A percentile compares a stretch with the other conserved stretches of the same genome.
These are phyloP conservation scores for Semibalanus balanoides DNA, from an alignment of 1,140 invertebrate genomes.

Conservation along the genomic window DNA sequence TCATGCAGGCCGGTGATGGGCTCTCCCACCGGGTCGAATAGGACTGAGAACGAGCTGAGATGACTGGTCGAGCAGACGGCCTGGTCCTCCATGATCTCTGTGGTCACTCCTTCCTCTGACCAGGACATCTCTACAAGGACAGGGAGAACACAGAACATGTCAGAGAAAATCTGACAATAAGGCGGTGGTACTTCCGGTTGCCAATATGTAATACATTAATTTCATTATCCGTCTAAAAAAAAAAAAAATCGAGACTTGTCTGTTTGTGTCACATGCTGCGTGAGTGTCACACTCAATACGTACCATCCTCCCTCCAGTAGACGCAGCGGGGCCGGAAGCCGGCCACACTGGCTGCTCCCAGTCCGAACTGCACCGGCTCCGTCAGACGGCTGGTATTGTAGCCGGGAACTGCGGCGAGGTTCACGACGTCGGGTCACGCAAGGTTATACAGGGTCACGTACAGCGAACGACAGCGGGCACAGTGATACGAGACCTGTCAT, in stretches of 20 bases:
- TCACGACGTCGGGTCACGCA: no score
- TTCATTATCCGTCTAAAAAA: no score
- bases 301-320: constrained; percentile 34
- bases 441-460: no score
- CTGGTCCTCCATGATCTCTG: constrained; percentile 24
- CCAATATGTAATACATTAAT: no score
- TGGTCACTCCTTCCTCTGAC: constrained; percentile 32
- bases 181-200: no score
- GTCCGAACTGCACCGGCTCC: constrained; percentile 29
- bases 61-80: constrained; percentile 34
- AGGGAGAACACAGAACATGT: no score
- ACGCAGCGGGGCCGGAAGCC: constrained; percentile 28
- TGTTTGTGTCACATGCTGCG: no score
- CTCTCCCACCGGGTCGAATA: constrained; percentile 30
- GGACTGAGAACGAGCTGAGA: constrained; percentile 39
- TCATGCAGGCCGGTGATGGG: constrained; percentile 24
- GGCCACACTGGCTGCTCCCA: constrained; percentile 24
- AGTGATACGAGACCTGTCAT: no score
- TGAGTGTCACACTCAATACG: constrained; percentile 11
- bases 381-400: constrained; percentile 22
- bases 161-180: no score
- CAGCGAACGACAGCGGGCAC: no score
- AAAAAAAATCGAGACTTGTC: no score
- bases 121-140: constrained; percentile 22
- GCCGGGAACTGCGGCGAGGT: not conserved